Evolutionary conservation across 2,888 invertebrate genomes (phyloP).

Genomic region (Halocaridina rubra): DNA sequence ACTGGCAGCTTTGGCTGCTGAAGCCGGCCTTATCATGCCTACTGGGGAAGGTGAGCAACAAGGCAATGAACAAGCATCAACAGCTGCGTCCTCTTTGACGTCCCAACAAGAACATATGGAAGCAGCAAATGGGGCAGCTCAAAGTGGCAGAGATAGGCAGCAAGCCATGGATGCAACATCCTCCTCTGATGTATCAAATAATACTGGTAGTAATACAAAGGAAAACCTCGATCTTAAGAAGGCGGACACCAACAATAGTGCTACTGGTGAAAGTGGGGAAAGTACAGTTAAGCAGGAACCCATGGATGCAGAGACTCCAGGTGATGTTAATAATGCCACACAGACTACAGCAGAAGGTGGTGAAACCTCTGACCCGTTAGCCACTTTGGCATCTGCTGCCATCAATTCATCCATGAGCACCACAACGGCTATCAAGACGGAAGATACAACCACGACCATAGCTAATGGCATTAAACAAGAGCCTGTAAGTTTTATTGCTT

Average conservation of each 20-base stretch:
- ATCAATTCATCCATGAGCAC: conserved; percentile 69
- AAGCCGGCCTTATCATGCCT: conserved; percentile 72
- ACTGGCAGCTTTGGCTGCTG: conserved; percentile 75
- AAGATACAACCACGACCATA: conserved; percentile 29
- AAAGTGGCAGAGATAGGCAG: not conserved
- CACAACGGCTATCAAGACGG: conserved; percentile 41
- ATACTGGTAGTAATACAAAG: not conserved
- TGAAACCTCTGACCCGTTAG: conserved; percentile 73
- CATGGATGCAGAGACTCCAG: conserved; percentile 48
- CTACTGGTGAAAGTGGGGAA: conserved; percentile 19
- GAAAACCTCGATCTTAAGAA: conserved; percentile 1
- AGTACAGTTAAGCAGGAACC: conserved; percentile 43
- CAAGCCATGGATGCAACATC: not conserved
- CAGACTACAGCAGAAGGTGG: not conserved
- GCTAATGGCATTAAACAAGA: conserved; percentile 46
- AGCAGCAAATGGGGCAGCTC: conserved; percentile 11
- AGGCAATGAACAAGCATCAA: conserved; percentile 20
- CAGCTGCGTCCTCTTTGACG: not conserved
- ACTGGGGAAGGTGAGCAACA: conserved; percentile 36
- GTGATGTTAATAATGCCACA: conserved; percentile 15
- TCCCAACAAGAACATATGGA: conserved; percentile 18
- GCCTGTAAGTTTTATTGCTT: conserved; percentile 22
- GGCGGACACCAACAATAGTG: conserved; percentile 4
- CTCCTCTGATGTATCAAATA: not conserved
- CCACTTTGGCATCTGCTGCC: conserved; percentile 81